Percentiles rank a stretch among this genome's conserved stretches.
Evolutionary conservation across 1,140 invertebrate species (phyloP).

Genomic region (Drosophila takahashii): DNA sequence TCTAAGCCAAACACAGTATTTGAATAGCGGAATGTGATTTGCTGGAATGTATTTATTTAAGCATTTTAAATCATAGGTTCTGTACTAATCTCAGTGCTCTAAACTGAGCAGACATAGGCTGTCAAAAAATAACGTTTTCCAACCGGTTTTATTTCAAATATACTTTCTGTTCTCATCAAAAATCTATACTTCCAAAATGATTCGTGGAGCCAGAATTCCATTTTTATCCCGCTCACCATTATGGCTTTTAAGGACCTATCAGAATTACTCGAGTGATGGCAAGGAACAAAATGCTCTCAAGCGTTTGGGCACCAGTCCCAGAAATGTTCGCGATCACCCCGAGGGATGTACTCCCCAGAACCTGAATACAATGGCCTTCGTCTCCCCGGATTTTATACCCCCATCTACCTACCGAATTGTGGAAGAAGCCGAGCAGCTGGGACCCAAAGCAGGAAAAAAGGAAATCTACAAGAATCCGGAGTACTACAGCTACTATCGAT

Average conservation of each 20-base stretch:
- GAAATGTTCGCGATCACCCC: conserved; percentile 7
- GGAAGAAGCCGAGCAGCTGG: conserved; percentile 29
- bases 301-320: conserved; percentile 5
- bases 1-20: not conserved
- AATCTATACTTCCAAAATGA: not conserved
- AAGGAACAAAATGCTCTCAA: not conserved
- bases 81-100: not conserved
- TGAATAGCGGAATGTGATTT: not conserved
- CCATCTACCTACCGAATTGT: conserved; percentile 1
- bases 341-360: conserved; percentile 5
- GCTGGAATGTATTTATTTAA: not conserved
- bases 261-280: not conserved
- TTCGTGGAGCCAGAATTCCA: too few relatives aligned
- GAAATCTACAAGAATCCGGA: conserved; percentile 61
- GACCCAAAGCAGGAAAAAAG: conserved; percentile 50
- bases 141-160: too few relatives aligned
- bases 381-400: conserved; percentile 22
- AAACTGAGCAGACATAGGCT: not conserved
- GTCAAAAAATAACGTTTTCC: not conserved
- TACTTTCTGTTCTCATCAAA: not conserved
- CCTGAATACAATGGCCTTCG: conserved; percentile 10
- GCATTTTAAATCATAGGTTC: too few relatives aligned
- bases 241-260: not conserved
- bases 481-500: conserved; percentile 58
- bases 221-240: not conserved